Evolutionary conservation across 2,888 invertebrate genomes (phyloP).

Genomic region (Kuschelorhynchus macadamiae): DNA sequence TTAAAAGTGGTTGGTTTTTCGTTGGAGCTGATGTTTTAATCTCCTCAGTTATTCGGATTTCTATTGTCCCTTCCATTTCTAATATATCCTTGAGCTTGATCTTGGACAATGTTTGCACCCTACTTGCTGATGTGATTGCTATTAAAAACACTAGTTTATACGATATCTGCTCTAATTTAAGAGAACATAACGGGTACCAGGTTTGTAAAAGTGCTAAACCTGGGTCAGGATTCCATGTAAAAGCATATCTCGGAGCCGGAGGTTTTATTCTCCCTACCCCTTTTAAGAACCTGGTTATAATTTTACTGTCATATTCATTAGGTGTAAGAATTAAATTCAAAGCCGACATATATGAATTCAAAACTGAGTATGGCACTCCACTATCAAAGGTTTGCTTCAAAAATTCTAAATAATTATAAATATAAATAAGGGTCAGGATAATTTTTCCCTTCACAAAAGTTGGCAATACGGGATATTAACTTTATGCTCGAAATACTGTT

Average conservation of each 20-base stretch:
- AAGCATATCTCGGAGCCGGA: too few species aligned
- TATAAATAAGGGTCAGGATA: constrained; percentile 7
- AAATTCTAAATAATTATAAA: not conserved
- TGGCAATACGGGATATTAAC: not conserved
- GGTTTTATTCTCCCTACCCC: too few species aligned
- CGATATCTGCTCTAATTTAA: too few species aligned
- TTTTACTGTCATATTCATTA: too few species aligned
- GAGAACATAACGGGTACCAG: too few species aligned
- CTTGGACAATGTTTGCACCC: too few species aligned
- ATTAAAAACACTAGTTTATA: too few species aligned
- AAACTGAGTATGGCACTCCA: not conserved
- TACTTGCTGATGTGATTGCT: too few species aligned
- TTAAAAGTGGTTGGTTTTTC: constrained; percentile 1
- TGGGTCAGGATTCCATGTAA: too few species aligned
- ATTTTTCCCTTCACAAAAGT: constrained; percentile 7
- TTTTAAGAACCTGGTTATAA: too few species aligned
- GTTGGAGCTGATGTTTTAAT: constrained; percentile 1
- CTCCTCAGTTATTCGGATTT: constrained; percentile 16
- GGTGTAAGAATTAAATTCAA: not conserved
- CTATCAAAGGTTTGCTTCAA: not conserved
- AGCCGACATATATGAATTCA: constrained; percentile 19
- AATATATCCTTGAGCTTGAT: too few species aligned
- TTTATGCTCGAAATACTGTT: constrained; percentile 9
- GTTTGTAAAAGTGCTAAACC: too few species aligned
- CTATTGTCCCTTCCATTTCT: not conserved